These are phyloP conservation scores for Zaprionus davidi DNA, from an alignment of 1,140 invertebrate species.

Conservation along the genomic window DNA sequence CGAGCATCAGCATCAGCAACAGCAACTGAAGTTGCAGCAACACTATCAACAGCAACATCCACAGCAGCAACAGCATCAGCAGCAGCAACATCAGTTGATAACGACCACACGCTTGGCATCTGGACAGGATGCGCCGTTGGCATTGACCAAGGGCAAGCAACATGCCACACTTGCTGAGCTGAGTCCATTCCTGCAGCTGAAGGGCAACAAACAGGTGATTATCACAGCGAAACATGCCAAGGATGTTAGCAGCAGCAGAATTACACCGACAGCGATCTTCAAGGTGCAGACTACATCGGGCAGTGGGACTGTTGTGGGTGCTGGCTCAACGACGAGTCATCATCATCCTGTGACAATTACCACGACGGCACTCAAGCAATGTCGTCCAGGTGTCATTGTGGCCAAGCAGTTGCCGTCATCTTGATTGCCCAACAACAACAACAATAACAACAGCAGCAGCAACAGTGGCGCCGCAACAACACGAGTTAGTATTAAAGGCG, in stretches of 20 bases:
- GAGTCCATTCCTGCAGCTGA: slow-evolving; percentile 88
- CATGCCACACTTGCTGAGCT: slow-evolving; percentile 87
- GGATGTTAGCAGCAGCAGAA: slow-evolving; percentile 46
- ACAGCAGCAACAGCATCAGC: slow-evolving; percentile 32
- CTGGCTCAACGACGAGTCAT: slow-evolving; percentile 47
- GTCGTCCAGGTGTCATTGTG: slow-evolving; percentile 93
- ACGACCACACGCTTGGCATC: slow-evolving; percentile 47
- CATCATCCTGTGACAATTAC: slow-evolving; percentile 76
- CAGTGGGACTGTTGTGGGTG: slow-evolving; percentile 37
- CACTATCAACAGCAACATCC: slow-evolving; percentile 25
- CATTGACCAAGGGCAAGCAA: slow-evolving; percentile 86
- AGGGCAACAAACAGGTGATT: slow-evolving; percentile 79
- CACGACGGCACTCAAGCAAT: slow-evolving; percentile 86
- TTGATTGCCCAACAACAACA: slow-evolving; percentile 72
- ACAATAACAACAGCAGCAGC: slow-evolving; percentile 19
- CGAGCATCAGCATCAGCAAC: slow-evolving; percentile 69
- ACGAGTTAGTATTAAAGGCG: slow-evolving; percentile 7
- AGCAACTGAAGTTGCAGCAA: slow-evolving; percentile 59
- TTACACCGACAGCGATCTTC: slow-evolving; percentile 78
- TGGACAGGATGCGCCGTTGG: slow-evolving; percentile 89
- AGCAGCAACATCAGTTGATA: slow-evolving; percentile 59
- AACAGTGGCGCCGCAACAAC: slow-evolving; percentile 28
- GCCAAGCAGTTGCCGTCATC: slow-evolving; percentile 88
- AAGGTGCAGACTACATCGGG: slow-evolving; percentile 75
- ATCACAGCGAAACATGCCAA: slow-evolving; percentile 67